phyloP scores from a whole-genome alignment of 2,888 invertebrate species.

The Volucella bombylans region DNA sequence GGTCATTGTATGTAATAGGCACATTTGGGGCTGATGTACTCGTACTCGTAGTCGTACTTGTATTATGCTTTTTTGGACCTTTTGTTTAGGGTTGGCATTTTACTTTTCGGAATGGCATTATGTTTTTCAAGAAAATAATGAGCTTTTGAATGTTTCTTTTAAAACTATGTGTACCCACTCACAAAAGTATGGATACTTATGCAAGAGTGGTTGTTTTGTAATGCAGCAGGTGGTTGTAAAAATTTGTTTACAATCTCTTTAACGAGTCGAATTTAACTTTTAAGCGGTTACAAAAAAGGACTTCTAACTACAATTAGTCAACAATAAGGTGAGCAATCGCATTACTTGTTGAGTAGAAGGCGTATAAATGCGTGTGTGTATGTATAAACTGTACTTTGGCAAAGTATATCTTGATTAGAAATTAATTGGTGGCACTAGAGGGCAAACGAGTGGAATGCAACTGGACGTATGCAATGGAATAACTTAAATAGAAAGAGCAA shows the following conservation, averaged over 20 bases:
- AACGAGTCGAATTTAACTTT: conserved; percentile 37
- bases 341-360: conserved; percentile 7
- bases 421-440: too few species aligned
- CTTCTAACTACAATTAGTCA: conserved; percentile 56
- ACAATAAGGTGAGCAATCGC: conserved; percentile 20
- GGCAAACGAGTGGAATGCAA: too few species aligned
- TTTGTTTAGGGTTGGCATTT: conserved; percentile 21
- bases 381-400: too few species aligned
- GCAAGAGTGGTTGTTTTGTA: conserved; percentile 21
- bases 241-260: conserved; percentile 20
- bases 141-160: conserved; percentile 40
- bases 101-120: conserved; percentile 25
- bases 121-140: conserved; percentile 63
- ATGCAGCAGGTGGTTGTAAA: conserved; percentile 49
- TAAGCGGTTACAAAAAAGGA: conserved; percentile 47
- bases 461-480: too few species aligned
- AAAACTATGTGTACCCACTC: conserved; percentile 6
- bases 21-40: conserved; percentile 9
- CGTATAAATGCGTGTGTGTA: not conserved
- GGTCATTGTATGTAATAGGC: conserved; percentile 36
- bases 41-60: not conserved
- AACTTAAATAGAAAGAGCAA: too few species aligned
- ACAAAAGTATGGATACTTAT: not conserved
- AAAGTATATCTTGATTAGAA: too few species aligned
- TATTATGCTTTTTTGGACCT: conserved; percentile 7